Conservation (phyloP, 2,113 vertebrate genomes). For the Lepidothrix coronata region DNA sequence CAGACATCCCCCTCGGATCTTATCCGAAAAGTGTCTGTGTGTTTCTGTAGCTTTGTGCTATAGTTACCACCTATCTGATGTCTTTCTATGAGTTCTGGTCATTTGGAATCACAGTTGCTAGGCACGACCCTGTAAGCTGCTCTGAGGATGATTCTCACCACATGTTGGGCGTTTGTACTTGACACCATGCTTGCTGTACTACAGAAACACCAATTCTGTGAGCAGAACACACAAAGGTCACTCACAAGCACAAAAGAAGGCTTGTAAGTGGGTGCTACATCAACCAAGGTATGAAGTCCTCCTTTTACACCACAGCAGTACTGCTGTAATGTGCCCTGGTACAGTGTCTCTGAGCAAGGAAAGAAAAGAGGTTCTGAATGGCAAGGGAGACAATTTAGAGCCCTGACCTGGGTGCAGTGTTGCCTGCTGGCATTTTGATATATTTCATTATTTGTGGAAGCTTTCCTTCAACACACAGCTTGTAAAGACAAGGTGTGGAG, state of each 20-base stretch:
- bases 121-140: not conserved
- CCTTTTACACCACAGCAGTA: not conserved
- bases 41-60: not conserved
- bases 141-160: not conserved
- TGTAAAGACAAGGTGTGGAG: not conserved
- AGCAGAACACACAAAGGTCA: not conserved
- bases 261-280: not conserved
- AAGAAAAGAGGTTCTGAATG: not conserved
- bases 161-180: rapidly evolving
- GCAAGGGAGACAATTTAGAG: not conserved
- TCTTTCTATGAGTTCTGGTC: not conserved
- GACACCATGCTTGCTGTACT: not conserved
- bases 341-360: not conserved
- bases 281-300: not conserved
- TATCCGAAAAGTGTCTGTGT: not conserved
- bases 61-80: rapidly evolving
- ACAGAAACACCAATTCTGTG: not conserved
- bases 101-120: not conserved
- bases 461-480: not conserved
- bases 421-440: not conserved
- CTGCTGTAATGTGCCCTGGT: not conserved
- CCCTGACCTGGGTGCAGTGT: not conserved
- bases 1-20: not conserved
- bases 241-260: not conserved
- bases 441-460: not conserved